phyloP scores from a whole-genome alignment of 2,113 vertebrate genomes.

The Pristiophorus japonicus region DNA sequence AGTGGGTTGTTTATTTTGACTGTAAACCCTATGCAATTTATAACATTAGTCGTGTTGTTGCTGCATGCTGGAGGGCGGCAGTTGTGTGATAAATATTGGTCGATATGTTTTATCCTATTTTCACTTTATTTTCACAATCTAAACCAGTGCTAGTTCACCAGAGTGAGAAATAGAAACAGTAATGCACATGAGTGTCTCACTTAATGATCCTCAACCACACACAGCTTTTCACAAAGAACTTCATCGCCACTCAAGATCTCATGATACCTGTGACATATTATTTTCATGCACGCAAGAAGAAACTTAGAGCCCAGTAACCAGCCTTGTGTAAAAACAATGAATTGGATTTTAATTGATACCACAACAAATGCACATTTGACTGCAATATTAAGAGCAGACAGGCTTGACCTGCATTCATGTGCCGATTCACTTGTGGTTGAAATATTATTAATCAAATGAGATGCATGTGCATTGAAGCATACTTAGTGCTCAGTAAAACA shows the following conservation, averaged over 20 bases:
- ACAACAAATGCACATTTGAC: not conserved
- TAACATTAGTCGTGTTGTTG: not conserved
- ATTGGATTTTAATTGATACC: slow-evolving; percentile 3
- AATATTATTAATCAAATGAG: not conserved
- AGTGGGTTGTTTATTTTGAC: not conserved
- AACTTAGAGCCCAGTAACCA: not conserved
- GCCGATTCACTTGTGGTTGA: not conserved
- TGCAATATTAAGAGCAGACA: not conserved
- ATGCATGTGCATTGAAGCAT: not conserved
- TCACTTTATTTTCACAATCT: not conserved
- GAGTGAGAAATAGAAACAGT: not conserved
- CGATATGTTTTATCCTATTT: not conserved
- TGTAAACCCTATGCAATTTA: too few species aligned
- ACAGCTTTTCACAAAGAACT: not conserved
- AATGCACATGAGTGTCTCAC: not conserved
- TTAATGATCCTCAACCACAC: not conserved
- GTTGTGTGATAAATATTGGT: not conserved
- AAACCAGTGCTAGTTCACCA: not conserved
- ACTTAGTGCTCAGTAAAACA: not conserved
- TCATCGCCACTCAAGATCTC: not conserved
- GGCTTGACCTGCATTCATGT: not conserved
- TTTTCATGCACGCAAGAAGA: not conserved
- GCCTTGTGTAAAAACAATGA: not conserved
- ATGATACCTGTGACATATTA: not conserved
- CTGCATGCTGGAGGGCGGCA: not conserved